Evolutionary conservation across 2,888 invertebrate species (phyloP), one percentile per base, ranked within the genome.

Genomic region (Ypsolopha scabrella): DNA sequence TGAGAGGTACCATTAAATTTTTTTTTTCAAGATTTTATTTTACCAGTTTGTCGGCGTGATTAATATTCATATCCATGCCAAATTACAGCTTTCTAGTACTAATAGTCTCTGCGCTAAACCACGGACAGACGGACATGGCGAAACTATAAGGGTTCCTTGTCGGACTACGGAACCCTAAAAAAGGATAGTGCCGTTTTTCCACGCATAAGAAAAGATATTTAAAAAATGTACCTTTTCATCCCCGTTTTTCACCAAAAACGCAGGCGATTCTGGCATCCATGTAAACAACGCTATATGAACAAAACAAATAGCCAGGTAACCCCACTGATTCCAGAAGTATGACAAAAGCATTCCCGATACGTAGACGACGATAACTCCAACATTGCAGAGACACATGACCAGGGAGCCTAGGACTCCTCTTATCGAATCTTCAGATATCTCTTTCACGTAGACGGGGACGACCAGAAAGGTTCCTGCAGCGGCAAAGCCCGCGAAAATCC

Each of bases 181-280:
- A n/a, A n/a, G n/a, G n/a, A n/a, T n/a, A n/a, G n/a, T n/a, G n/a
- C n/a, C n/a, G n/a, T 24, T 24, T 24, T 24, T 24, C 2, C 4
- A 24, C 24, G 24, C 4, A 3, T 3, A 24, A 24, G 24, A 24
- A 24, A 24, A 24, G 24, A 4, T n/a, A n/a, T n/a, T n/a, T 3
- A 43, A 41, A 13, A 47, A 14, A 24, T 24, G 24, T 37, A 59
- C 60, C 53, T 58, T 50, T 10, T 57, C 51, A 33, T 48, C 51
- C 9, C 54, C 54, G 7, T 50, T 45, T 33, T 58, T 54, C 7
- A 58, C 38, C 2, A 55, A 50, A 47, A 57, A 55, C 13, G 53
- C 54, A 7, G 60, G 60, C 6, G 60, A 54, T 46, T 60, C 60
- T 8, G 58, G 60, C 56, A 57, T 58, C 7, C 48, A 48, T n/a